Conservation (phyloP, 2,797 vertebrate genomes). For the Channa striata region DNA sequence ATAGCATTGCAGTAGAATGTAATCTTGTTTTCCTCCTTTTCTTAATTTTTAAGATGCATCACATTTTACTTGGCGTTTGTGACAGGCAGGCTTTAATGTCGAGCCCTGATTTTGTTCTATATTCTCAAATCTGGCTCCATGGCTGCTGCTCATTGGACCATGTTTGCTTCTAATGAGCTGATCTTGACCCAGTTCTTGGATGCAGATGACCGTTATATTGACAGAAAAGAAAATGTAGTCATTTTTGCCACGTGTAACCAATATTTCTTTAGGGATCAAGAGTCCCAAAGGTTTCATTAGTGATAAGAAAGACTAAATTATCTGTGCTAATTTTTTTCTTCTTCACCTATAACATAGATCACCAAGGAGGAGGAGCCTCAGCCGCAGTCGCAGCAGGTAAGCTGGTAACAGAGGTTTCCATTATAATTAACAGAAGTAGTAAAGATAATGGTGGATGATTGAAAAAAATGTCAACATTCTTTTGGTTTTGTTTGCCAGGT, state of each 20-base stretch:
- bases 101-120: slow-evolving; percentile 59
- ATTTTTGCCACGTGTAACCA: slow-evolving; percentile 49
- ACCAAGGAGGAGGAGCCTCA: slow-evolving; percentile 93
- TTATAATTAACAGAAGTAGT: background rate
- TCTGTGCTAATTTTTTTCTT: slow-evolving; percentile 42
- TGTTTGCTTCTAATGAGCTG: slow-evolving; percentile 45
- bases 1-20: background rate
- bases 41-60: background rate
- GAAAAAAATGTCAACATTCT: background rate
- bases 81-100: slow-evolving; percentile 58
- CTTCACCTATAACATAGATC: slow-evolving; percentile 84
- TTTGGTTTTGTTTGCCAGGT: slow-evolving; percentile 78
- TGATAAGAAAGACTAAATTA: slow-evolving; percentile 22
- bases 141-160: slow-evolving; percentile 50
- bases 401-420: background rate
- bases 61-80: background rate
- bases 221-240: slow-evolving; percentile 55
- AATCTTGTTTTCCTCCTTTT: background rate
- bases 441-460: background rate
- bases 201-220: slow-evolving; percentile 48
- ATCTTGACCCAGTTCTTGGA: slow-evolving; percentile 55
- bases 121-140: slow-evolving; percentile 45
- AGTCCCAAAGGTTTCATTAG: slow-evolving; percentile 51
- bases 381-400: slow-evolving; percentile 96
- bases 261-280: slow-evolving; percentile 42